A percentile compares a stretch with the other conserved stretches of the same genome.
Evolutionary conservation across 2,113 vertebrate genomes (phyloP).

Genomic region (Myiagra hebetior): DNA sequence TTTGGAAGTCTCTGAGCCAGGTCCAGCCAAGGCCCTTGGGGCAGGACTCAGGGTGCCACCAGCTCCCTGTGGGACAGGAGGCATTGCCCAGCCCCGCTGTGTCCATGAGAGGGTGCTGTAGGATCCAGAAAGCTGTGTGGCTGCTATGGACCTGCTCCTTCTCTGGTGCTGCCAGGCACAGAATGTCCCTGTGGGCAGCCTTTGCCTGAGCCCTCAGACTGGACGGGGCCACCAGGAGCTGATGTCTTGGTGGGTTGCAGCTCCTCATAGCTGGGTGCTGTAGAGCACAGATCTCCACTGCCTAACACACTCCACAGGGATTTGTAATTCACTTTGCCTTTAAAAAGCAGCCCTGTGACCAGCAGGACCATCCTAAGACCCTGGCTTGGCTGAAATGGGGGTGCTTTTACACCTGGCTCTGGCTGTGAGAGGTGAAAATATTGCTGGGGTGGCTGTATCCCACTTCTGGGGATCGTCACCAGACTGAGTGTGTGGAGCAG

Average conservation of each 20-base stretch:
- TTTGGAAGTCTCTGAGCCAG: background rate
- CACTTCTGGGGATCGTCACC: background rate
- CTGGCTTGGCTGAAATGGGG: background rate
- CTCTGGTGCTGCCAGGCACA: background rate
- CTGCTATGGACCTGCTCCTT: background rate
- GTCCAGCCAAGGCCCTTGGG: background rate
- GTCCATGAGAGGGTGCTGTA: slow-evolving; percentile 61
- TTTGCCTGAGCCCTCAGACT: background rate
- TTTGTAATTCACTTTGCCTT: background rate
- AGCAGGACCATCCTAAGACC: background rate
- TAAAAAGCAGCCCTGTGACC: background rate
- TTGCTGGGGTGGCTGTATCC: background rate
- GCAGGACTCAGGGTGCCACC: background rate
- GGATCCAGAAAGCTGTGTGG: background rate
- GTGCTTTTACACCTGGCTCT: background rate
- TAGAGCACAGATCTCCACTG: background rate
- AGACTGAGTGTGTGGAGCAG: background rate
- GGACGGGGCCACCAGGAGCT: background rate
- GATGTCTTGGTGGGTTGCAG: background rate
- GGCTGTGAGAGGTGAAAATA: background rate
- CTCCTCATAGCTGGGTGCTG: background rate
- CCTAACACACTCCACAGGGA: background rate
- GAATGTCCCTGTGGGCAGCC: background rate
- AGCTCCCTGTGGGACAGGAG: background rate
- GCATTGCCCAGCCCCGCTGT: background rate